A percentile compares a stretch with the other conserved stretches of the same genome.
Evolutionary conservation across 2,888 invertebrate genomes (phyloP).

Genomic region (Cantharis rufa): DNA sequence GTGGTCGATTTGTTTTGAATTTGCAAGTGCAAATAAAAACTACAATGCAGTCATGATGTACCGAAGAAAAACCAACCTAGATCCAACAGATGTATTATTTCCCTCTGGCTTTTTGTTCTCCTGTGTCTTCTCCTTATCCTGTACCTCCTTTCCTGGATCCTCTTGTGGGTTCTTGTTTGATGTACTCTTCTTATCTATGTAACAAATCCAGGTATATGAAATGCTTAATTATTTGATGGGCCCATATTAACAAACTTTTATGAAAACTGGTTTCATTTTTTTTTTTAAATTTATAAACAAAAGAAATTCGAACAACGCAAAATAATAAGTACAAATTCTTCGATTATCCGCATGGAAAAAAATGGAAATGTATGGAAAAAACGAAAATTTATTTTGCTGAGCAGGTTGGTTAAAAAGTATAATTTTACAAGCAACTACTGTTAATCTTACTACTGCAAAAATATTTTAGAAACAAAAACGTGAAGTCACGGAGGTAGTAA

Average conservation of each 20-base stretch:
- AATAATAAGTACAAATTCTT: neutral
- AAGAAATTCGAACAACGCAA: neutral
- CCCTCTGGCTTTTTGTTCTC: constrained; percentile 33
- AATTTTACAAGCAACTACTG: neutral
- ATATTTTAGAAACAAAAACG: neutral
- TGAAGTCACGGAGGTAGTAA: neutral
- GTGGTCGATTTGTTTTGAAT: neutral
- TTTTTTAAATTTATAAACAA: constrained; percentile 13
- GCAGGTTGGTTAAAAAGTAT: neutral
- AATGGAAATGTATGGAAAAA: neutral
- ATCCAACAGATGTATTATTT: constrained; percentile 22
- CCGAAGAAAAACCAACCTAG: constrained; percentile 36
- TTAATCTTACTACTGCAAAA: neutral
- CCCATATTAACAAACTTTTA: constrained; percentile 34
- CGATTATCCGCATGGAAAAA: neutral
- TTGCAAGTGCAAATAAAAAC: constrained; percentile 8
- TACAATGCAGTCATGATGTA: constrained; percentile 17
- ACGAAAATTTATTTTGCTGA: neutral
- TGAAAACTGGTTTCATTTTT: constrained; percentile 18
- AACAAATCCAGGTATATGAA: constrained; percentile 41
- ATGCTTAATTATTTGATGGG: constrained; percentile 36
- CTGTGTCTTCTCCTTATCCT: constrained; percentile 17
- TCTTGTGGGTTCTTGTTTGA: constrained; percentile 36
- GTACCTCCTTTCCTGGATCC: constrained; percentile 27
- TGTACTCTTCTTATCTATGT: constrained; percentile 43